These are phyloP conservation scores for Luehdorfia chinensis DNA, from an alignment of 1,140 invertebrate genomes.

Conservation along the genomic window DNA sequence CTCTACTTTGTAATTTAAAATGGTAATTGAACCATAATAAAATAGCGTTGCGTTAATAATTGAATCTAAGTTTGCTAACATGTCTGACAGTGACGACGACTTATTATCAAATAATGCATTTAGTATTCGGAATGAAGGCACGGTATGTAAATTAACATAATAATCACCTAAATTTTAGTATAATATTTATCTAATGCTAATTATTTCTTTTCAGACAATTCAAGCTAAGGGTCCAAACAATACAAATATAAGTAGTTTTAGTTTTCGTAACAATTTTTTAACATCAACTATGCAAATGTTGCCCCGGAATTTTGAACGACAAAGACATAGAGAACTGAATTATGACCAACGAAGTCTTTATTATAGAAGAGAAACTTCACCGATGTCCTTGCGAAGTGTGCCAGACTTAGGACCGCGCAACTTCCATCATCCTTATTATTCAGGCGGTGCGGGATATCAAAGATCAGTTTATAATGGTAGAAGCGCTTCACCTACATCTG, in stretches of 20 bases:
- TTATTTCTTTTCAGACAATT: conserved; percentile 27
- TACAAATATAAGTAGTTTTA: conserved; percentile 23
- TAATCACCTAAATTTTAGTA: background rate
- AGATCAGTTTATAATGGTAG: conserved; percentile 44
- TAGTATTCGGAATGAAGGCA: conserved; percentile 24
- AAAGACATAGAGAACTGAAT: conserved; percentile 25
- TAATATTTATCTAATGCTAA: conserved; percentile 2
- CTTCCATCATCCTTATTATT: conserved; percentile 32
- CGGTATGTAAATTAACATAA: conserved; percentile 19
- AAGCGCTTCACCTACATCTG: conserved; percentile 47
- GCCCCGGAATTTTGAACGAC: conserved; percentile 24
- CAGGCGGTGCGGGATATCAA: conserved; percentile 31
- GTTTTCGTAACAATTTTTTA: conserved; percentile 28
- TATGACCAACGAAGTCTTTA: conserved; percentile 40
- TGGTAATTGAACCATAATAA: background rate
- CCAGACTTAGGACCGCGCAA: conserved; percentile 29
- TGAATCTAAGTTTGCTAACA: conserved; percentile 8
- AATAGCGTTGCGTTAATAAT: background rate
- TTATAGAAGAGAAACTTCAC: conserved; percentile 42
- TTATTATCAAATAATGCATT: conserved; percentile 26
- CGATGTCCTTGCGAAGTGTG: conserved; percentile 48
- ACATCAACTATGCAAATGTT: conserved; percentile 28
- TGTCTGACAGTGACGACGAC: conserved; percentile 36
- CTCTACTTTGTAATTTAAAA: background rate
- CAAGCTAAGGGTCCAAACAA: conserved; percentile 25